Conservation (phyloP, 2,888 invertebrate species). For the Phymatocera aterrima region DNA sequence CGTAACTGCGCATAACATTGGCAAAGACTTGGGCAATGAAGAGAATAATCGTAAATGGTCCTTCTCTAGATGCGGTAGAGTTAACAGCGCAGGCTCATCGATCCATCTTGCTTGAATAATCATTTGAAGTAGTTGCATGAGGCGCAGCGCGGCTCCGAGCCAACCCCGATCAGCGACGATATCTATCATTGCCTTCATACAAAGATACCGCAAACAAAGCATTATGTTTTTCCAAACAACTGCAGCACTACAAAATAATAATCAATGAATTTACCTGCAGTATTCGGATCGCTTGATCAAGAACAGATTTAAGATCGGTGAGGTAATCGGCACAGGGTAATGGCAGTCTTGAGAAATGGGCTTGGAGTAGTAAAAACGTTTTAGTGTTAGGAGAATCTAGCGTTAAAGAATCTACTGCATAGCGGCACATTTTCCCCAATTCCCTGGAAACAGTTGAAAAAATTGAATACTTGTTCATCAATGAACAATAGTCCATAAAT, state of each 20-base stretch:
- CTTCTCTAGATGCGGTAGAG: constrained; percentile 85
- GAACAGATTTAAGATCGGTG: constrained; percentile 96
- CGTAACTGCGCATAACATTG: constrained; percentile 78
- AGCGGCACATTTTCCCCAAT: constrained; percentile 85
- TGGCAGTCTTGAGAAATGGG: constrained; percentile 90
- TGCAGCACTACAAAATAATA: neutral
- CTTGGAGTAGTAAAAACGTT: constrained; percentile 94
- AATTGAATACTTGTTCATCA: constrained; percentile 11
- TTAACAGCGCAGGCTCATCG: constrained; percentile 84
- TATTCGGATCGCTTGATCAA: constrained; percentile 97
- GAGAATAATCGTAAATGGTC: constrained; percentile 80
- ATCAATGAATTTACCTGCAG: constrained; percentile 81
- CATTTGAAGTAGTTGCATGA: constrained; percentile 91
- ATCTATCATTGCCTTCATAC: constrained; percentile 94
- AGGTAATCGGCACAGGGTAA: constrained; percentile 95
- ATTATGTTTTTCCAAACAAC: constrained; percentile 12
- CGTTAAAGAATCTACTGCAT: constrained; percentile 83
- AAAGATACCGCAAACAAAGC: neutral
- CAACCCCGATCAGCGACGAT: constrained; percentile 93
- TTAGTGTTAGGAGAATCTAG: constrained; percentile 97
- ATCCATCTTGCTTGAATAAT: constrained; percentile 94
- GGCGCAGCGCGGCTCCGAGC: constrained; percentile 87
- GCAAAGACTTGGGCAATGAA: constrained; percentile 72
- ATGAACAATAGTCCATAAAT: neutral
- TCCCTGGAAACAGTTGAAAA: constrained; percentile 79